These are phyloP conservation scores for Sebastolobus altivelis DNA, from an alignment of 2,797 vertebrate species.

Conservation along the genomic window DNA sequence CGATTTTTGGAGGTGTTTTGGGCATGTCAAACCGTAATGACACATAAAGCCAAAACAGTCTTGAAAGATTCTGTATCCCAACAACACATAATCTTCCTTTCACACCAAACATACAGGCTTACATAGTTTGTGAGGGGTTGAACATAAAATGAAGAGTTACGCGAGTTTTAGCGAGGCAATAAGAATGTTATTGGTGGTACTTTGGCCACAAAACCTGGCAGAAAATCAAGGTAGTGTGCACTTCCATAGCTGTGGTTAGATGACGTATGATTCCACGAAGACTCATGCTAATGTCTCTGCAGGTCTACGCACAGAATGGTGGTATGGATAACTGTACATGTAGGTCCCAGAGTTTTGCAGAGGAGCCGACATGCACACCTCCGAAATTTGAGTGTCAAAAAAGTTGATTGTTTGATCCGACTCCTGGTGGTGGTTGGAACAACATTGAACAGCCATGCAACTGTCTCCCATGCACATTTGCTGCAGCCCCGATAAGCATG, in stretches of 20 bases:
- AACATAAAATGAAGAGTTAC: neutral
- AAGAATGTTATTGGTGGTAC: no score
- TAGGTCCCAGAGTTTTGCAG: no score
- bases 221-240: no score
- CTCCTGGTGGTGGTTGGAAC: no score
- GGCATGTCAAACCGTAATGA: neutral
- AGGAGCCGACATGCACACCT: no score
- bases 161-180: neutral
- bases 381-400: no score
- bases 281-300: neutral
- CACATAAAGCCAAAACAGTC: neutral
- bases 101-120: neutral
- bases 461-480: neutral
- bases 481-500: neutral
- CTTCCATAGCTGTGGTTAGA: no score
- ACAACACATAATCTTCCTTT: neutral
- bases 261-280: accelerated
- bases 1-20: neutral
- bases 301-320: neutral
- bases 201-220: no score
- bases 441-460: neutral
- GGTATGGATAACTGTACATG: neutral
- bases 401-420: no score
- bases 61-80: neutral
- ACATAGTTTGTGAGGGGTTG: neutral